Evolutionary conservation across 2,797 vertebrate species (phyloP).

Genomic region (Muscicapa striata): DNA sequence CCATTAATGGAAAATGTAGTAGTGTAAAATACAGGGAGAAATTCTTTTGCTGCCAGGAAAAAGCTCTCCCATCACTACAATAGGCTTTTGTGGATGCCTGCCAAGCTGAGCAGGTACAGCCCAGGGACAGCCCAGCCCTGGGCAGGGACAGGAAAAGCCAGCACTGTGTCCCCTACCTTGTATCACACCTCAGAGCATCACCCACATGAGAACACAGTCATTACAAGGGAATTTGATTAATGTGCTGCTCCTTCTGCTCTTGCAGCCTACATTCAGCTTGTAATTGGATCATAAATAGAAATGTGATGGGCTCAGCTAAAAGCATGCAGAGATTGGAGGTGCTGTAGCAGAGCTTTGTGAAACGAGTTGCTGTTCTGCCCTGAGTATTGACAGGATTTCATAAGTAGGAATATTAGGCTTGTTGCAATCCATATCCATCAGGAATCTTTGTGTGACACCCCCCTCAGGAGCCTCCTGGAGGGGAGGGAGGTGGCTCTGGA

Average conservation of each 20-base stretch:
- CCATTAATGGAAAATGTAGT: background rate
- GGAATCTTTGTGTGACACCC: background rate
- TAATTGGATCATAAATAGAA: slow-evolving; percentile 6
- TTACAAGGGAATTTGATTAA: background rate
- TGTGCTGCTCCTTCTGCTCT: background rate
- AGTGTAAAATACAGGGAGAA: background rate
- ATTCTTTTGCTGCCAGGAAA: background rate
- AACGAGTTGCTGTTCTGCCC: background rate
- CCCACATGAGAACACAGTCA: background rate
- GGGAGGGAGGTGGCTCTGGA: background rate
- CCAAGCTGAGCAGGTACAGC: background rate
- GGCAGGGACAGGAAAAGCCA: background rate
- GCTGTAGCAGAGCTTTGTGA: background rate
- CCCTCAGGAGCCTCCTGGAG: background rate
- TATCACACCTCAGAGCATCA: background rate
- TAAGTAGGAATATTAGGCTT: background rate
- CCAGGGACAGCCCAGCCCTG: background rate
- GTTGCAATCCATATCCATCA: background rate
- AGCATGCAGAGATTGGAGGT: background rate
- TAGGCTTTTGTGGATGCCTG: background rate
- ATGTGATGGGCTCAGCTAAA: background rate
- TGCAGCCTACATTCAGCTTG: background rate
- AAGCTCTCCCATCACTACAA: background rate
- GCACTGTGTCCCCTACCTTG: background rate
- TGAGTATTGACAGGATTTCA: background rate